Evolutionary conservation across 2,888 invertebrate species (phyloP).

Genomic region (Byasa hedistus): DNA sequence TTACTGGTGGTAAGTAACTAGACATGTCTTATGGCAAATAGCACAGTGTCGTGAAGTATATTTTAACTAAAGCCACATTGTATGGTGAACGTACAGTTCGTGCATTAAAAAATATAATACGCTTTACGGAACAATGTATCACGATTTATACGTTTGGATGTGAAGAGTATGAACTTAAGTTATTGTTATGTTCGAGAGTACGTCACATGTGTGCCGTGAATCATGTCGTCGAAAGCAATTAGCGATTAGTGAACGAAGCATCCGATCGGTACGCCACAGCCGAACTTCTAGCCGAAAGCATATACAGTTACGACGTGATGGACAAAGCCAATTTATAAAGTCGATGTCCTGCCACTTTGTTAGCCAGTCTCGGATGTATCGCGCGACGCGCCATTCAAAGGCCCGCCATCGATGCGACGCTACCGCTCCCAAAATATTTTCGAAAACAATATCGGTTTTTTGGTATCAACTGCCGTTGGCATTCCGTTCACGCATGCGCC

Average conservation of each 20-base stretch:
- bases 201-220: not conserved
- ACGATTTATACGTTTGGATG: not conserved
- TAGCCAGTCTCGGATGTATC: conserved; percentile 65
- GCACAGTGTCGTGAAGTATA: too few relatives aligned
- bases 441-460: conserved; percentile 53
- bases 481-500: conserved; percentile 65
- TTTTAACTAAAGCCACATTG: too few relatives aligned
- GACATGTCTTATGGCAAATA: too few relatives aligned
- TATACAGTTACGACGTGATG: conserved; percentile 66
- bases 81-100: too few relatives aligned
- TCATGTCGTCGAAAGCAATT: conserved; percentile 20
- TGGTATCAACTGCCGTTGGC: conserved; percentile 50
- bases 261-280: conserved; percentile 30
- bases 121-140: too few relatives aligned
- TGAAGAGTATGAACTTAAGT: not conserved
- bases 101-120: too few relatives aligned
- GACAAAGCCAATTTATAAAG: conserved; percentile 76
- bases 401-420: conserved; percentile 62
- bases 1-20: too few relatives aligned
- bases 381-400: conserved; percentile 69
- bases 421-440: conserved; percentile 65
- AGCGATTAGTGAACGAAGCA: conserved; percentile 22
- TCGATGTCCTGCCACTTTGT: conserved; percentile 72
- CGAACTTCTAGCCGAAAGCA: conserved; percentile 36
- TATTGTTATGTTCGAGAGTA: not conserved